Evolutionary conservation across 2,113 vertebrate species (phyloP).

Genomic region (Channa argus): DNA sequence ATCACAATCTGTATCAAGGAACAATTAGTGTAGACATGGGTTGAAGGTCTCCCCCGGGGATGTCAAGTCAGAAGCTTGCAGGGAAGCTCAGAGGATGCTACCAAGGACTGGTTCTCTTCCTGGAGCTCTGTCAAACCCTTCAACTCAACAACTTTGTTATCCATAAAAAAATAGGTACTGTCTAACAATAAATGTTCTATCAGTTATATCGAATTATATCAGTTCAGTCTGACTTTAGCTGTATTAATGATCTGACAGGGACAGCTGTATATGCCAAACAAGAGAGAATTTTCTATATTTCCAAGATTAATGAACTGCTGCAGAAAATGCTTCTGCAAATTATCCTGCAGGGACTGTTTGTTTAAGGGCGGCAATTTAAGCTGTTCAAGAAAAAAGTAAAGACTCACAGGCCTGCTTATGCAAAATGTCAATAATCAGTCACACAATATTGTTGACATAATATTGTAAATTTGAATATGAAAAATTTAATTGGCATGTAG

Average conservation of each 20-base stretch:
- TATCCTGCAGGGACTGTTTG: slow-evolving; percentile 62
- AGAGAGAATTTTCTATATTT: slow-evolving; percentile 33
- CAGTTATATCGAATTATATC: background rate
- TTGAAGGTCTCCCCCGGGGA: slow-evolving; percentile 62
- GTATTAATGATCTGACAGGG: slow-evolving; percentile 11
- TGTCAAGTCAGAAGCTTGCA: slow-evolving; percentile 32
- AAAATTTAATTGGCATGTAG: background rate
- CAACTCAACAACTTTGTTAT: background rate
- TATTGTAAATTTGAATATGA: background rate
- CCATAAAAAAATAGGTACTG: background rate
- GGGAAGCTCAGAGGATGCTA: slow-evolving; percentile 12
- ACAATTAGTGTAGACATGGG: slow-evolving; percentile 78
- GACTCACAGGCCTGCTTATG: slow-evolving; percentile 5
- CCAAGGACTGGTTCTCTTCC: slow-evolving; percentile 6
- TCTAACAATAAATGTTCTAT: slow-evolving; percentile 12
- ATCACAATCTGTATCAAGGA: slow-evolving; percentile 78
- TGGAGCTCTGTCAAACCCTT: slow-evolving; percentile 1
- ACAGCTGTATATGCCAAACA: slow-evolving; percentile 49
- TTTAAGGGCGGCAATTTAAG: slow-evolving; percentile 37
- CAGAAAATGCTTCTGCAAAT: slow-evolving; percentile 32
- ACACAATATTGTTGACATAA: background rate
- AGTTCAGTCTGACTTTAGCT: background rate
- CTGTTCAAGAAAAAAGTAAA: slow-evolving; percentile 26
- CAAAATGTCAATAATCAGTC: slow-evolving; percentile 36
- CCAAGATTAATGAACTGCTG: slow-evolving; percentile 33